These are phyloP conservation scores for Pterostichus madidus DNA, from an alignment of 2,888 invertebrate genomes.

Conservation along the genomic window DNA sequence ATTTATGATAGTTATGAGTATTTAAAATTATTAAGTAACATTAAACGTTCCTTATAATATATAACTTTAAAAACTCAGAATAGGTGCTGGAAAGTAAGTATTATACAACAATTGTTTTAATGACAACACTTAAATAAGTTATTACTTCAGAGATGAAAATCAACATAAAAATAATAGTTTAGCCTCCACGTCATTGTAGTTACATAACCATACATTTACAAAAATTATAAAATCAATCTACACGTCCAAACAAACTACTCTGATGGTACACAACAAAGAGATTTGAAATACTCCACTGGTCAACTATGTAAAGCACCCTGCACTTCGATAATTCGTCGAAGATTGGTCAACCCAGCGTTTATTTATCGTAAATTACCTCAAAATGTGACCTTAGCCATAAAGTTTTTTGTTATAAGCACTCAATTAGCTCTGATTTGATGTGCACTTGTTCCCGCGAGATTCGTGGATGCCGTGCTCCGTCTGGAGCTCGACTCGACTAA, in stretches of 20 bases:
- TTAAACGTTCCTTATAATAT: too few species aligned
- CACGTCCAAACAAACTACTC: not conserved
- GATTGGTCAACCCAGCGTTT: constrained; percentile 41
- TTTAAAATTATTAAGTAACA: too few species aligned
- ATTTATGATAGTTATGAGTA: too few species aligned
- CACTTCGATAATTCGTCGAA: constrained; percentile 32
- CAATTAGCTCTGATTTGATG: constrained; percentile 49
- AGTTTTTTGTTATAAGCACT: constrained; percentile 49
- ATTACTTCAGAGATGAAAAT: too few species aligned
- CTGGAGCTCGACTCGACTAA: not conserved
- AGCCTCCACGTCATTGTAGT: not conserved
- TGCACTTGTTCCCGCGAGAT: constrained; percentile 15
- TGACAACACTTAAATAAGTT: too few species aligned
- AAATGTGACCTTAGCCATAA: constrained; percentile 13
- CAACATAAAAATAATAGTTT: not conserved
- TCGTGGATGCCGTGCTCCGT: not conserved
- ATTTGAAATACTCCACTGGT: not conserved
- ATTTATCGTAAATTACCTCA: constrained; percentile 47
- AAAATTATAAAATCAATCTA: constrained; percentile 13
- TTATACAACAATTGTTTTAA: too few species aligned
- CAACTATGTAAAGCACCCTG: constrained; percentile 26
- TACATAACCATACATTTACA: not conserved
- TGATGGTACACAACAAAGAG: too few species aligned
- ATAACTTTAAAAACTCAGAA: too few species aligned
- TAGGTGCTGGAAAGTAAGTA: too few species aligned